phyloP scores from a whole-genome alignment of 2,797 vertebrate genomes.

The Vireo griseus region DNA sequence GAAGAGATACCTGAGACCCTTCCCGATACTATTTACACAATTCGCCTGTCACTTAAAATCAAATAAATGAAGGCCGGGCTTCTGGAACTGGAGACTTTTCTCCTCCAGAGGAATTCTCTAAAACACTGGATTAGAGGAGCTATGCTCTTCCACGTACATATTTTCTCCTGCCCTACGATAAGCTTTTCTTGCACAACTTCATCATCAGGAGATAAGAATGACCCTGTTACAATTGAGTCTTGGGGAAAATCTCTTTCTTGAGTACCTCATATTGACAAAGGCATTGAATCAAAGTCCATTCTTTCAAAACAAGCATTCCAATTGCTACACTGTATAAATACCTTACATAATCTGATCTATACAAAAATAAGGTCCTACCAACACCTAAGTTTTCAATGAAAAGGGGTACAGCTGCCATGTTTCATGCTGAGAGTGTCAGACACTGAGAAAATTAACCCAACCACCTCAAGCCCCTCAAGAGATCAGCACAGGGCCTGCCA shows the following conservation, averaged over 20 bases:
- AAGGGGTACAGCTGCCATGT: neutral
- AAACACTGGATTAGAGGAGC: neutral
- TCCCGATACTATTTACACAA: neutral
- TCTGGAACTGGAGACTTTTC: neutral
- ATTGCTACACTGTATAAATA: neutral
- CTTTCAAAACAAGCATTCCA: neutral
- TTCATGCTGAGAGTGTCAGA: neutral
- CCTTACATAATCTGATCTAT: neutral
- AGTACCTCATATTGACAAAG: neutral
- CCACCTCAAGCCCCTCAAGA: neutral
- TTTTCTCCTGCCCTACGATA: neutral
- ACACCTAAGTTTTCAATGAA: neutral
- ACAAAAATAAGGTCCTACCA: neutral
- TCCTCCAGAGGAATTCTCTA: neutral
- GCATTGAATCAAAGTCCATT: neutral
- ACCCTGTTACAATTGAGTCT: neutral
- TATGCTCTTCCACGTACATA: rapidly evolving
- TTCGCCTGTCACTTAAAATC: neutral
- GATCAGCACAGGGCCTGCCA: neutral
- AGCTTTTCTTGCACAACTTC: neutral
- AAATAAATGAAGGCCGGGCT: neutral
- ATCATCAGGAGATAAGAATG: neutral
- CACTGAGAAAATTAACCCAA: rapidly evolving
- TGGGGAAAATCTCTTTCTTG: neutral
- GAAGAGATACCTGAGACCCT: neutral